Evolutionary conservation across 1,140 invertebrate species (phyloP), one percentile per base, ranked within the genome.

Genomic region (Drosophila saltans): DNA sequence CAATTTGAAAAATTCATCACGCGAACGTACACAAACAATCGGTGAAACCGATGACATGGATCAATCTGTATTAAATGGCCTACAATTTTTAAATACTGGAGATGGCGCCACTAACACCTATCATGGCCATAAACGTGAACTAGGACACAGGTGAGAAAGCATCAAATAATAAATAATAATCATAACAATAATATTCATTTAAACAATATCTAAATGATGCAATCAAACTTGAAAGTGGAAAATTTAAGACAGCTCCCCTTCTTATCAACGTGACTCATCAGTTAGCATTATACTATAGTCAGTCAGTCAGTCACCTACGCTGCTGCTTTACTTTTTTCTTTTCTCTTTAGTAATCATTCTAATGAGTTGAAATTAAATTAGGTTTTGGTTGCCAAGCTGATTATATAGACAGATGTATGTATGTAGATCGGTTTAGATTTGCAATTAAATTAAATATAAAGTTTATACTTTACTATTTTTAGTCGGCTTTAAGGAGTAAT

Each of bases 1-100:
- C 11, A 16, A 36, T 36, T 3, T n/a, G 10, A 16, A 62, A 58
- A 63, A 48, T 24, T 58, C 64, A 56, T 75, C 40, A 59, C 74
- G 70, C 60, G 77, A 78, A 67, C 52, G 80, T 36, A 75, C 74
- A 57, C 80, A 85, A 48, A 91, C 84, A 0, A 86, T 86, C 45
- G 86, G 90, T 6, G 90, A 89, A 76, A 69, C 83, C 59, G 45
- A 52, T 26, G 86, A 91, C 63, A 90, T 91, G 73, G 85, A 91
- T 78, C 90, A 90, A 58, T 88, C 82, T 7, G 74, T 91, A 48
- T 70, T 91, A n/a, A 91, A 91, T 65, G 90, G 90, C 5, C 52
- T 81, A 11, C 58, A 72, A 4, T 56, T 74, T 52, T 9, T 26
- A 52, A 58, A 66, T 71, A n/a, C 45, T 33, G 3, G 80, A 84